A percentile compares a stretch with the other conserved stretches of the same genome.
Evolutionary conservation across 2,888 invertebrate genomes (phyloP).

Genomic region (Eupelmus urozonus): DNA sequence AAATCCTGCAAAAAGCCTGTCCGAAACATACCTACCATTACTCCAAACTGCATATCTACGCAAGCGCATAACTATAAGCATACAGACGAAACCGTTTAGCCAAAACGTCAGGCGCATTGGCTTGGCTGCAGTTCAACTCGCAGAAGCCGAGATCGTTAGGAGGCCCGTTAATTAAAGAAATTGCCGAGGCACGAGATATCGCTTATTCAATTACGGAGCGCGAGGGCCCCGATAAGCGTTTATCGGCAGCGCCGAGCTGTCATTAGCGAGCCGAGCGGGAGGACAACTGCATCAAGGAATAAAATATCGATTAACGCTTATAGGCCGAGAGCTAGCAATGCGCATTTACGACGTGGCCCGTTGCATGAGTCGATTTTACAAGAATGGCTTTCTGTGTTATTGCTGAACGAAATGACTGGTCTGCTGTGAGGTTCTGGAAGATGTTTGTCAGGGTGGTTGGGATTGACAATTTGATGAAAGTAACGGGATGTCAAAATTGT

Average conservation of each 20-base stretch:
- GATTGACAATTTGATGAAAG: too few relatives aligned
- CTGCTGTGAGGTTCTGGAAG: too few relatives aligned
- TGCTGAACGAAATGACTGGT: too few relatives aligned
- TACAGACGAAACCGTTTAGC: not conserved
- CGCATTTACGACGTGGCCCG: too few relatives aligned
- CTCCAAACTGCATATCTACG: not conserved
- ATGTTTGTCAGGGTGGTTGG: too few relatives aligned
- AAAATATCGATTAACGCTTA: constrained; percentile 66
- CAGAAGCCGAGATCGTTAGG: constrained; percentile 51
- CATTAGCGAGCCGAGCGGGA: constrained; percentile 57
- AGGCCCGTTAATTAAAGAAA: constrained; percentile 49
- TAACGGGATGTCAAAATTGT: too few relatives aligned
- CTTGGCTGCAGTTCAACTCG: constrained; percentile 14
- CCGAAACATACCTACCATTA: too few relatives aligned
- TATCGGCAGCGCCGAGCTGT: constrained; percentile 52
- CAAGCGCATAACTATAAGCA: not conserved
- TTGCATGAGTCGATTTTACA: too few relatives aligned
- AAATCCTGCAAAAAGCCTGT: too few relatives aligned
- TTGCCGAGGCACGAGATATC: constrained; percentile 47
- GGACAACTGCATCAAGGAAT: constrained; percentile 61
- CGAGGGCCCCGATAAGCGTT: constrained; percentile 42
- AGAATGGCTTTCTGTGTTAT: too few relatives aligned
- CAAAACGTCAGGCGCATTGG: not conserved
- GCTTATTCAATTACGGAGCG: constrained; percentile 66
- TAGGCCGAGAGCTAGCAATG: too few relatives aligned